Evolutionary conservation across 1,140 invertebrate genomes (phyloP).

Genomic region (Triops longicaudatus): DNA sequence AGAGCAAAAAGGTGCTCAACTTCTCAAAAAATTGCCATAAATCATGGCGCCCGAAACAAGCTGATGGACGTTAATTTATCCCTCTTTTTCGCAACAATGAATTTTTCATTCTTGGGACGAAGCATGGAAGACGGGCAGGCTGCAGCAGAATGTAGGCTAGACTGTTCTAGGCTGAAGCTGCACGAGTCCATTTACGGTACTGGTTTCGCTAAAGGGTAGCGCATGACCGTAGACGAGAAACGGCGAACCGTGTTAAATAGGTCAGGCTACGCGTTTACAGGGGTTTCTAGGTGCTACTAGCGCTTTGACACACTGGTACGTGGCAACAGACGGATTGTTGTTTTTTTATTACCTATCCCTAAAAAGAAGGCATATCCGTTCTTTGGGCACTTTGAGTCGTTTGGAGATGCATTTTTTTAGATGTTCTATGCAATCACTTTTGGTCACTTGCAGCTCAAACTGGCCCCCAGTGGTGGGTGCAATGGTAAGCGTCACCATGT

Average conservation of each 20-base stretch:
- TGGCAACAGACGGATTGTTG: not conserved
- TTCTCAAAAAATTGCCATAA: no score
- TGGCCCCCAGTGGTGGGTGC: constrained; percentile 81
- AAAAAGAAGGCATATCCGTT: constrained; percentile 81
- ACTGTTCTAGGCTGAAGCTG: no score
- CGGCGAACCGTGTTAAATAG: not conserved
- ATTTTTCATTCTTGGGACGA: no score
- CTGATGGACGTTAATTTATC: no score
- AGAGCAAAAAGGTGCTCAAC: no score
- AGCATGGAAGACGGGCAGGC: no score
- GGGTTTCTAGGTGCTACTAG: not conserved
- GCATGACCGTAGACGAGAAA: no score
- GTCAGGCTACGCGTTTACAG: not conserved
- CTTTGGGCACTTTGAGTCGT: constrained; percentile 79
- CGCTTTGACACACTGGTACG: not conserved
- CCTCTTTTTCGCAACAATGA: no score
- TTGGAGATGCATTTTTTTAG: constrained; percentile 86
- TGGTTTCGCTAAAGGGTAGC: no score
- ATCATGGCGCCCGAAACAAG: no score
- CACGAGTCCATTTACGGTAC: no score
- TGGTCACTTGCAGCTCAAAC: constrained; percentile 69
- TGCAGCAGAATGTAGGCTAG: no score
- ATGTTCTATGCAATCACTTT: constrained; percentile 70
- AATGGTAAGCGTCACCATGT: constrained; percentile 27
- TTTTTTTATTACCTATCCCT: constrained; percentile 64